Conservation (phyloP, 1,140 invertebrate species). For the Caenorhabditis brenneri region DNA sequence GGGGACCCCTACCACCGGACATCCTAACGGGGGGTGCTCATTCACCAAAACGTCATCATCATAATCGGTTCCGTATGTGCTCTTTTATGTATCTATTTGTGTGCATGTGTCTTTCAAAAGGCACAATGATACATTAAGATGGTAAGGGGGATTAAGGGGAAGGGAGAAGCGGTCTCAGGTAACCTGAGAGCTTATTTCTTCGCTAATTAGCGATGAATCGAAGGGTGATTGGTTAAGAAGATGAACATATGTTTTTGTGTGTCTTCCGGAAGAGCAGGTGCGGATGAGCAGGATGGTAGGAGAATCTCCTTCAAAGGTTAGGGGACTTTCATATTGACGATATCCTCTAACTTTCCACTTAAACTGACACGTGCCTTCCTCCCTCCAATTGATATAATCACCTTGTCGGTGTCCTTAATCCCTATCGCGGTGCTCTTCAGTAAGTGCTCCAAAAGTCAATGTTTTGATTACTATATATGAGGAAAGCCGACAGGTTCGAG, state of each 20-base stretch:
- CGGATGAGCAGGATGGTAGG: no score
- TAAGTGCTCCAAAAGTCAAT: neutral
- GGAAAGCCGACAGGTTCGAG: neutral
- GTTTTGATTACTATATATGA: neutral
- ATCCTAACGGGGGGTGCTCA: constrained; percentile 14
- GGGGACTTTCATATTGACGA: neutral
- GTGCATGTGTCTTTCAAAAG: neutral
- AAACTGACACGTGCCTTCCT: neutral
- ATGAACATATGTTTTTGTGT: neutral
- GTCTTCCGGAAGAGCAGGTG: neutral
- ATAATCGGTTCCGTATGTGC: constrained; percentile 23
- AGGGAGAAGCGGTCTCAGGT: neutral
- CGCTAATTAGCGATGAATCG: constrained; percentile 4
- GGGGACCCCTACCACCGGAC: neutral
- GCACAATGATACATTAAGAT: constrained; percentile 26
- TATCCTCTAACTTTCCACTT: neutral
- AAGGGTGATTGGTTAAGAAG: no score
- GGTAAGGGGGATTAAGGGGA: neutral
- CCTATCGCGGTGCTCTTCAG: neutral
- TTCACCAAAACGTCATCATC: constrained; percentile 29
- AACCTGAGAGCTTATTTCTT: constrained; percentile 10
- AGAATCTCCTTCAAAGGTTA: no score
- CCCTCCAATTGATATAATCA: neutral
- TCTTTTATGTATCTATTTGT: neutral
- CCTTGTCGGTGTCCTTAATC: constrained; percentile 2